These are phyloP conservation scores for Calephelis perditalis DNA, from an alignment of 2,888 invertebrate species.

Conservation along the genomic window DNA sequence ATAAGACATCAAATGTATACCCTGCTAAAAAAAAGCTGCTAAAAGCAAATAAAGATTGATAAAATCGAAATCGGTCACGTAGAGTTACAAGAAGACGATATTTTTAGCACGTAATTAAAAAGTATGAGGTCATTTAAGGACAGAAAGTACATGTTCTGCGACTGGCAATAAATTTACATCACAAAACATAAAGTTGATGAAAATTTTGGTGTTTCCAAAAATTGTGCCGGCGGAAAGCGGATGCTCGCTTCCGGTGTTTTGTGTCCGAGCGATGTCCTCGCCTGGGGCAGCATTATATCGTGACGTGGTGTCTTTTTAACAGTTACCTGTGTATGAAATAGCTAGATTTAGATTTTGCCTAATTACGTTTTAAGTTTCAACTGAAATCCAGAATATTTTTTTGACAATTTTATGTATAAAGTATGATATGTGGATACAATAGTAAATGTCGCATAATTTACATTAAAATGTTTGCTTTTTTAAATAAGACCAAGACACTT, in stretches of 20 bases:
- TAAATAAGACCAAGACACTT: no score
- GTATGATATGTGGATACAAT: background rate
- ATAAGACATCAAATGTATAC: no score
- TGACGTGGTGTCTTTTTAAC: constrained; percentile 60
- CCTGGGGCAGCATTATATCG: constrained; percentile 44
- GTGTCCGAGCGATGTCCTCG: constrained; percentile 71
- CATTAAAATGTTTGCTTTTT: no score
- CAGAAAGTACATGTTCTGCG: constrained; percentile 4
- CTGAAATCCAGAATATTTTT: background rate
- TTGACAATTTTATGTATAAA: background rate
- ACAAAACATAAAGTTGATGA: constrained; percentile 63
- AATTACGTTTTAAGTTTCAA: background rate
- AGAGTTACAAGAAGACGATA: no score
- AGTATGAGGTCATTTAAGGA: no score
- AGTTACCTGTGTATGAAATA: constrained; percentile 64
- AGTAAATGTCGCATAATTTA: background rate
- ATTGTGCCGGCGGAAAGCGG: constrained; percentile 66
- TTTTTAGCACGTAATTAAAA: no score
- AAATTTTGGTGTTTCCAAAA: constrained; percentile 74
- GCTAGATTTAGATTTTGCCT: background rate
- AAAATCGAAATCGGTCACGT: no score
- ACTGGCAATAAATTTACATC: constrained; percentile 52
- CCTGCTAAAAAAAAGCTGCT: no score
- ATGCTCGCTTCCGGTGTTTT: constrained; percentile 60
- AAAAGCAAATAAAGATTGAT: no score